Conservation (phyloP, 2,888 invertebrate species). For the Gryllus longicercus region DNA sequence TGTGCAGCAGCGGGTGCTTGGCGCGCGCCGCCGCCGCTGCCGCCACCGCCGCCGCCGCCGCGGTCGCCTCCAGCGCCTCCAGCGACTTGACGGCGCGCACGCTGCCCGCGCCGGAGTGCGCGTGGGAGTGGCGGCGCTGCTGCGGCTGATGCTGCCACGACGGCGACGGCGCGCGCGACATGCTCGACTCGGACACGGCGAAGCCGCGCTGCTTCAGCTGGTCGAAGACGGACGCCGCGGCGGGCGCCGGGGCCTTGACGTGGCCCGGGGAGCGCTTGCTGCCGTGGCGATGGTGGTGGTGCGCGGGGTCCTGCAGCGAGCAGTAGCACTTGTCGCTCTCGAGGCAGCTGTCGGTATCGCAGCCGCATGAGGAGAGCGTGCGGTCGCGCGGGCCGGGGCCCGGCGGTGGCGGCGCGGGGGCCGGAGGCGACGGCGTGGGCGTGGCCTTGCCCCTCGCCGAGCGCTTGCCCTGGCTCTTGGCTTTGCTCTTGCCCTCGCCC, state of each 20-base stretch:
- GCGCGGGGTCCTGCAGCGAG: constrained; percentile 41
- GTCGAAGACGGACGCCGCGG: constrained; percentile 46
- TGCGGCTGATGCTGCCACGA: not conserved
- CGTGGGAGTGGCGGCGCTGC: not conserved
- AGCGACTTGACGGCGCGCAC: not conserved
- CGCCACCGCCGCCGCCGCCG: not conserved
- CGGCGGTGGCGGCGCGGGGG: constrained; percentile 3
- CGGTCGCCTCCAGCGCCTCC: not conserved
- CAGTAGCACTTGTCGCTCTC: constrained; percentile 88
- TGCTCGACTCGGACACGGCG: constrained; percentile 45
- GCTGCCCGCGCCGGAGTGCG: no score
- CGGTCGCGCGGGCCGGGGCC: constrained; percentile 23
- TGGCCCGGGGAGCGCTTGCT: constrained; percentile 19
- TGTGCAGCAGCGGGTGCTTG: no score
- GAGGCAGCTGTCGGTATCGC: constrained; percentile 81
- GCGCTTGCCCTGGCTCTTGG: constrained; percentile 23
- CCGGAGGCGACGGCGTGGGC: not conserved
- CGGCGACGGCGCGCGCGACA: constrained; percentile 41
- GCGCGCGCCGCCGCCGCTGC: no score
- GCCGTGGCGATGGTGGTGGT: constrained; percentile 26
- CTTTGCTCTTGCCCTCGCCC: constrained; percentile 51
- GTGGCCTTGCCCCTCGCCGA: not conserved
- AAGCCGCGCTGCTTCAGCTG: constrained; percentile 53
- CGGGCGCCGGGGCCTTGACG: constrained; percentile 25
- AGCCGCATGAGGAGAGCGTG: constrained; percentile 62